Percentiles rank a stretch among this genome's conserved stretches.
Conservation (phyloP, 2,888 invertebrate genomes). For the Zaprionus obscuricornis region DNA sequence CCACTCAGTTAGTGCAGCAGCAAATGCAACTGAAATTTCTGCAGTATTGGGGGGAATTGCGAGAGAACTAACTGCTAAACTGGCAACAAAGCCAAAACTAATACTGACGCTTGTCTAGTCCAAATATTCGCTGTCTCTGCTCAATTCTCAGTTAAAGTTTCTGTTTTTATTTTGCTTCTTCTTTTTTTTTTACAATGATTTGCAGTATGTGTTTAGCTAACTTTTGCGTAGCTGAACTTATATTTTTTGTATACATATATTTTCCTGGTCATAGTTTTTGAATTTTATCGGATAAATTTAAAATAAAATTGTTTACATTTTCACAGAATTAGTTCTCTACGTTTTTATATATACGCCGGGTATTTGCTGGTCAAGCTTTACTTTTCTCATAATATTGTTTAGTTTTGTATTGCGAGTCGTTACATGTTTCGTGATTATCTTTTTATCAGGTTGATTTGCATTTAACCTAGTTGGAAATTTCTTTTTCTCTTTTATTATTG, state of each 20-base stretch:
- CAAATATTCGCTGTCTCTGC: conserved; percentile 27
- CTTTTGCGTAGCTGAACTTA: too few relatives aligned
- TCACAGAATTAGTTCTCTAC: too few relatives aligned
- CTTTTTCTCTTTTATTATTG: conserved; percentile 2
- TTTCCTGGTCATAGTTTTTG: too few relatives aligned
- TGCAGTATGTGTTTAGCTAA: too few relatives aligned
- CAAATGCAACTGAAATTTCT: neutral
- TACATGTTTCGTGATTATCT: conserved; percentile 45
- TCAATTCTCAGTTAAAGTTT: too few relatives aligned
- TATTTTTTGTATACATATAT: too few relatives aligned
- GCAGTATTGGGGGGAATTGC: neutral
- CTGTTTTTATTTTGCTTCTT: neutral
- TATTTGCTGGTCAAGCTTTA: neutral
- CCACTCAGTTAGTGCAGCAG: conserved; percentile 13
- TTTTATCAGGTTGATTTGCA: conserved; percentile 51
- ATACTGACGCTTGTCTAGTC: conserved; percentile 36
- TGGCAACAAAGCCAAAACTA: conserved; percentile 55
- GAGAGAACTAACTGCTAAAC: conserved; percentile 27
- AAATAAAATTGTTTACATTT: too few relatives aligned
- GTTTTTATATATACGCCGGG: too few relatives aligned
- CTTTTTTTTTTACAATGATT: neutral
- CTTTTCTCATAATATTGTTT: neutral
- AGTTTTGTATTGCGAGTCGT: too few relatives aligned
- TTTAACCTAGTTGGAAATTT: conserved; percentile 50
- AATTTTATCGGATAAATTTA: too few relatives aligned